A percentile compares a stretch with the other conserved stretches of the same genome.
These are phyloP conservation scores for Burhinus bistriatus DNA, from an alignment of 2,113 vertebrate genomes.

Conservation along the genomic window DNA sequence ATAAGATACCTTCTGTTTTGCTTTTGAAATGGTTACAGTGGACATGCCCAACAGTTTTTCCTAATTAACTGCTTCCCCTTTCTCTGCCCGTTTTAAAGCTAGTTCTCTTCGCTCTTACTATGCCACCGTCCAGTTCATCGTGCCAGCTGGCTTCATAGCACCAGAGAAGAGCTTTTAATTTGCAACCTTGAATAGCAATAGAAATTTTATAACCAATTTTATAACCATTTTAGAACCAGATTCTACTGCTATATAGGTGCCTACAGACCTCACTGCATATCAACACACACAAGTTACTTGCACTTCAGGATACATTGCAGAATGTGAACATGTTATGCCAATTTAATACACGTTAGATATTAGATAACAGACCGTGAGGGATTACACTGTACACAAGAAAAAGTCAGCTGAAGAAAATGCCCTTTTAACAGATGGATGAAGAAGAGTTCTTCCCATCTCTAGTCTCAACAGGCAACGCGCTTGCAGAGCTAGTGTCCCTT, in stretches of 20 bases:
- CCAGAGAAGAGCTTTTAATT: background rate
- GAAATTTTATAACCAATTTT: background rate
- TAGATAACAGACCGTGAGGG: background rate
- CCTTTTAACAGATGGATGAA: background rate
- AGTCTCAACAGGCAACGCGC: background rate
- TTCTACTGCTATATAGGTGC: background rate
- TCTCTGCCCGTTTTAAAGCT: background rate
- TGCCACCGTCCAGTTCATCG: background rate
- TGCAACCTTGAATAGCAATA: background rate
- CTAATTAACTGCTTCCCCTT: background rate
- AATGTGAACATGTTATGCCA: background rate
- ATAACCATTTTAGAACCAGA: background rate
- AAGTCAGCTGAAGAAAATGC: background rate
- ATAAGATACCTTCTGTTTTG: background rate
- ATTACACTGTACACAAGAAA: background rate
- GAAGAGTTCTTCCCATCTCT: background rate
- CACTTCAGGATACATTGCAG: background rate
- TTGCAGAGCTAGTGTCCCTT: background rate
- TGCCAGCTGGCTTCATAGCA: background rate
- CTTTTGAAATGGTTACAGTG: background rate
- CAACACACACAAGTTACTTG: background rate
- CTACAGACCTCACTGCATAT: background rate
- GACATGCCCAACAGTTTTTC: background rate
- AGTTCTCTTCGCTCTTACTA: background rate
- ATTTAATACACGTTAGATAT: background rate